Conservation (phyloP, 2,797 vertebrate species). For the Parambassis ranga region DNA sequence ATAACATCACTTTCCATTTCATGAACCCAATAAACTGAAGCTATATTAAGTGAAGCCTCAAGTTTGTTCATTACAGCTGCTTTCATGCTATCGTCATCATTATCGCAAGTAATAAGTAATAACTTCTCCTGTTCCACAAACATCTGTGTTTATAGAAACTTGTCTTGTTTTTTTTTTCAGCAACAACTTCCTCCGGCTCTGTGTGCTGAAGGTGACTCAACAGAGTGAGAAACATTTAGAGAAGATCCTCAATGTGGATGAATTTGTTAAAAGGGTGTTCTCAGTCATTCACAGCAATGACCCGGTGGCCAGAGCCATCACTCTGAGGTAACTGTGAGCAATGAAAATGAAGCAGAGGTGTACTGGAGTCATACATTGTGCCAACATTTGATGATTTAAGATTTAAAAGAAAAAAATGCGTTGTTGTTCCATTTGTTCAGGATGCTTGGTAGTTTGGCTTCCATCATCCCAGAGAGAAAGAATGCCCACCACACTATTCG, state of each 20-base stretch:
- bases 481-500: slow-evolving; percentile 98
- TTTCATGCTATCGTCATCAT: too few relatives aligned
- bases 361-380: too few relatives aligned
- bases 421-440: slow-evolving; percentile 64
- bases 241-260: slow-evolving; percentile 98
- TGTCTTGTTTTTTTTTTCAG: slow-evolving; percentile 67
- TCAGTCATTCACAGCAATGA: slow-evolving; percentile 99
- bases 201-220: slow-evolving; percentile 97
- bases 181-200: slow-evolving; percentile 96
- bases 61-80: not conserved
- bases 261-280: slow-evolving; percentile 98
- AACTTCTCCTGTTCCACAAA: not conserved
- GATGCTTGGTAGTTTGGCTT: slow-evolving; percentile 97
- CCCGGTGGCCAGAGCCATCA: slow-evolving; percentile 96
- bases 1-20: too few relatives aligned
- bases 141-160: not conserved
- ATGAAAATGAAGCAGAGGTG: not conserved
- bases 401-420: not conserved
- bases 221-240: slow-evolving; percentile 99
- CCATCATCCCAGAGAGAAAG: slow-evolving; percentile 97
- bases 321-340: slow-evolving; percentile 83
- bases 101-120: too few relatives aligned
- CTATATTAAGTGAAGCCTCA: too few relatives aligned
- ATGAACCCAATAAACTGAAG: too few relatives aligned
- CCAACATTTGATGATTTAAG: not conserved